Base-by-base conservation (phyloP, 2,113 vertebrate genomes). In the Myodes glareolus region DNA sequence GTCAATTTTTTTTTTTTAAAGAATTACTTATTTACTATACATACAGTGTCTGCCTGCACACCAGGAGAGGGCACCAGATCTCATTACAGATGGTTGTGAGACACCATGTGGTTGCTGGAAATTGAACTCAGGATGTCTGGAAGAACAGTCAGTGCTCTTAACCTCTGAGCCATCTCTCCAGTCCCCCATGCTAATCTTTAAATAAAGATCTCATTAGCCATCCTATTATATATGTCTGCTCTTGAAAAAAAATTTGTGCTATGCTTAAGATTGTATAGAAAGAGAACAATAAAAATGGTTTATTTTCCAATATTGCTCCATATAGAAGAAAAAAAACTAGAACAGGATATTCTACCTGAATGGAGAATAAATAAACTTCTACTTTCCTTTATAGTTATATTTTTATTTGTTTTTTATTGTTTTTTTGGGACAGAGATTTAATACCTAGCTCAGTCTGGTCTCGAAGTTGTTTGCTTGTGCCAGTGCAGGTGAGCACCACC, bases 281-380 rank as follows among this genome's bases (percentile, higher is more conserved):
- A 96, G 23, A 91, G 36, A 95, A 77, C 3, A 97, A 63, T 23
- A 91, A 88, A 55, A 42, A 92, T 45, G 50, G 58, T 25, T 86
- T 77, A 93, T 94, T 94, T 96, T 42, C 27, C 19, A 96, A 90
- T 70, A 96, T 16, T 91, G 42, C 5, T 86, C 52, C 55, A 94
- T 8, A 52, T 52, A 87, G 55, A 45, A 76, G 17, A 5, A 72
- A 95, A 61, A 90, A 91, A 47, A 39, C 33, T 21, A 92, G 19
- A 96, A 94, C 1, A 91, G 12, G 19, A 3, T 70, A 96, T 86
- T 86, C 7, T 92, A 88, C 89, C 9, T 92, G 52, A 90, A 91
- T 85, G 11, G 33, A 92, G 80, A 70, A 23, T 55, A 96, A 93
- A 95, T 80, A 92, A 94, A 88, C 65, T 33, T 94, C 45, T 90